phyloP scores from a whole-genome alignment of 2,113 vertebrate species.

The Fukomys damarensis region DNA sequence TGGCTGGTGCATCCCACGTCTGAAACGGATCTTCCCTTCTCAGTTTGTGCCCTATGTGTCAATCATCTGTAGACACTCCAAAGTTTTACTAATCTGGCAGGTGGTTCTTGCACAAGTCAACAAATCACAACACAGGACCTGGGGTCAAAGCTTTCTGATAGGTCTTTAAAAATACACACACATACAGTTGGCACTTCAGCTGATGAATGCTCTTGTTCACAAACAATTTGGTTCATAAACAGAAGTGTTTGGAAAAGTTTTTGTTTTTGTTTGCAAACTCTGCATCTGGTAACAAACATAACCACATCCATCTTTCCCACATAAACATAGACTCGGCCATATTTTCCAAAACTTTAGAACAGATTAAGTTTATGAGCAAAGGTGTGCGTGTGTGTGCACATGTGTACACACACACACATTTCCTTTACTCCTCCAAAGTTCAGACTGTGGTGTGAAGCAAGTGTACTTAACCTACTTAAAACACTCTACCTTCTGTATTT shows the following conservation, averaged over 20 bases:
- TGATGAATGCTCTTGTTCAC: neutral
- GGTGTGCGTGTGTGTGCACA: neutral
- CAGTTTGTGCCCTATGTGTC: neutral
- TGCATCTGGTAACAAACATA: neutral
- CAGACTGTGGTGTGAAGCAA: neutral
- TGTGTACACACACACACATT: neutral
- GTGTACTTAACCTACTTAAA: neutral
- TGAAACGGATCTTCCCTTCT: neutral
- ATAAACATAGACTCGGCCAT: neutral
- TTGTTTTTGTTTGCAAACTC: neutral
- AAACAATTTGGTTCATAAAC: neutral
- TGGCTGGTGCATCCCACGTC: neutral
- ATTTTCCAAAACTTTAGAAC: neutral
- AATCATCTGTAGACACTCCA: neutral
- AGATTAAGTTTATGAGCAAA: neutral
- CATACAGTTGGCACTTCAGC: neutral
- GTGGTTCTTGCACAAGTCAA: neutral
- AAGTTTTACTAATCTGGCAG: neutral
- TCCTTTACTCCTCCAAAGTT: neutral
- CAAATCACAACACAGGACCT: neutral
- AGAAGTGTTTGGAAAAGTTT: neutral
- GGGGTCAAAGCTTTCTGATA: neutral
- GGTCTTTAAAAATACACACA: neutral
- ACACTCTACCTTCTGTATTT: neutral
- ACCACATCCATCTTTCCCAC: neutral